Conservation (phyloP, 2,888 invertebrate species). For the Conistra vaccinii region DNA sequence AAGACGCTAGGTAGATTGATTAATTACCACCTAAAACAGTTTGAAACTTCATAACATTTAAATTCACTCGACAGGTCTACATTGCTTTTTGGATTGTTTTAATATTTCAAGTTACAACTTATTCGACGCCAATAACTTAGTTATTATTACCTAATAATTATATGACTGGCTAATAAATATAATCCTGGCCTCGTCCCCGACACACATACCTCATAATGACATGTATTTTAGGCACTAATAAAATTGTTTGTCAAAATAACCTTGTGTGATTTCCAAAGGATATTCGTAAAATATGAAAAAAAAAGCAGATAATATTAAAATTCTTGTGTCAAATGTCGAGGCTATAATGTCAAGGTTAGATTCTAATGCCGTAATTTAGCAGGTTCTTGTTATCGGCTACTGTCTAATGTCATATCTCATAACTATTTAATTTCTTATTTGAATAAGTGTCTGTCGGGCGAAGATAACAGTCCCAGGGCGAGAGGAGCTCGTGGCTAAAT, state of each 20-base stretch:
- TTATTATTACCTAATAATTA: slow-evolving; percentile 20
- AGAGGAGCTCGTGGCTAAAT: neutral
- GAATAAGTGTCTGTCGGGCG: slow-evolving; percentile 2
- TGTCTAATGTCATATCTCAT: slow-evolving; percentile 23
- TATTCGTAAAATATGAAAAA: slow-evolving; percentile 19
- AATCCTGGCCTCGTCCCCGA: slow-evolving; percentile 23
- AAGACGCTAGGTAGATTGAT: no score
- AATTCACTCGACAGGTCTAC: neutral
- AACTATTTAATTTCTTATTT: slow-evolving; percentile 10
- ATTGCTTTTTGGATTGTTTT: neutral
- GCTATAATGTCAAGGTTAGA: slow-evolving; percentile 45
- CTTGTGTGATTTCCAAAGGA: slow-evolving; percentile 36
- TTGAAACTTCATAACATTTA: neutral
- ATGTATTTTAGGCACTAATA: slow-evolving; percentile 12
- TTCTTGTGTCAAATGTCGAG: slow-evolving; percentile 48
- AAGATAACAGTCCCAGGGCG: neutral
- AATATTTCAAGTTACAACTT: neutral
- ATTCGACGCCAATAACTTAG: neutral
- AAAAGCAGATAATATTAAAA: slow-evolving; percentile 30
- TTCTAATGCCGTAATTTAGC: slow-evolving; percentile 16
- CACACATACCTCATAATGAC: slow-evolving; percentile 7
- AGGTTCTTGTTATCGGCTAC: slow-evolving; percentile 21
- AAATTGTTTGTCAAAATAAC: slow-evolving; percentile 29
- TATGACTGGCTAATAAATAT: slow-evolving; percentile 2
- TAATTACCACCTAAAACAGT: neutral